These are phyloP conservation scores for Anguilla anguilla DNA, from an alignment of 2,797 vertebrate species.

Conservation along the genomic window DNA sequence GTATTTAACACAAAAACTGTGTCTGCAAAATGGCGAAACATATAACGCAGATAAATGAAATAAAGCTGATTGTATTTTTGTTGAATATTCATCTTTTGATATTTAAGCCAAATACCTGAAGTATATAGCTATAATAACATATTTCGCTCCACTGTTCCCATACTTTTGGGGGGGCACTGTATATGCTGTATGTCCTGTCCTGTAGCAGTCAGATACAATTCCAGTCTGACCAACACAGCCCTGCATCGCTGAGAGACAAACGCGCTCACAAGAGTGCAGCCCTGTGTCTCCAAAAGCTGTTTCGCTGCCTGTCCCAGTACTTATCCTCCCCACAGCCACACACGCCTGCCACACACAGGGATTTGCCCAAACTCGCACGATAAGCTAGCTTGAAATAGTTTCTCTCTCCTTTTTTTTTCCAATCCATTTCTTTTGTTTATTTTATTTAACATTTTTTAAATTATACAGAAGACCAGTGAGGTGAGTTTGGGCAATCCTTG, in stretches of 20 bases:
- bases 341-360: not conserved
- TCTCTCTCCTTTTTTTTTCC: not conserved
- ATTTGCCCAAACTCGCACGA: not conserved
- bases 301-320: not conserved
- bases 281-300: not conserved
- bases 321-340: not conserved
- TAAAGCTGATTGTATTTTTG: too few relatives aligned
- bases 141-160: too few relatives aligned
- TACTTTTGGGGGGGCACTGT: not conserved
- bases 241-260: constrained; percentile 2
- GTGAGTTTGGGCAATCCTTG: not conserved
- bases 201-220: not conserved
- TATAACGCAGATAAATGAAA: too few relatives aligned
- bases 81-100: too few relatives aligned
- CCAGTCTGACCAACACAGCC: not conserved
- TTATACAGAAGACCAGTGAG: not conserved
- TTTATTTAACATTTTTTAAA: not conserved
- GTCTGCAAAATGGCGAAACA: too few relatives aligned
- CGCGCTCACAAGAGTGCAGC: not conserved
- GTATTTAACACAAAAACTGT: too few relatives aligned
- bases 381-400: constrained; percentile 11
- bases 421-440: not conserved
- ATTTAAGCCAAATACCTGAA: too few relatives aligned
- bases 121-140: too few relatives aligned
- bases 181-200: not conserved